phyloP scores from a whole-genome alignment of 2,888 invertebrate genomes.

The Parnassius smintheus region DNA sequence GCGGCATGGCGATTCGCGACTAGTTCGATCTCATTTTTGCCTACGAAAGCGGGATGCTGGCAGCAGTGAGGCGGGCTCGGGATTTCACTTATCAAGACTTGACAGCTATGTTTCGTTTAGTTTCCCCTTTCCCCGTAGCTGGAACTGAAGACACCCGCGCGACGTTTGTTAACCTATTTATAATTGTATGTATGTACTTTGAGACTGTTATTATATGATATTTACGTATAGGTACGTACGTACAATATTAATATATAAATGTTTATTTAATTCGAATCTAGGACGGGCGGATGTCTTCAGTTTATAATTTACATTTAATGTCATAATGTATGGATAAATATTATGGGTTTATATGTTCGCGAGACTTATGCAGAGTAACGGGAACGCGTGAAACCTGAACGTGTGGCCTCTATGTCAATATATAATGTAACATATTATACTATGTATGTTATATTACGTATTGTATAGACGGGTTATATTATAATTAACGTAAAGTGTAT shows the following conservation, averaged over 20 bases:
- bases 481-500: conserved; percentile 75
- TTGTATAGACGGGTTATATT: conserved; percentile 45
- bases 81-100: conserved; percentile 53
- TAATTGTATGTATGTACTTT: conserved; percentile 80
- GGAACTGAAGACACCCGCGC: conserved; percentile 54
- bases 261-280: conserved; percentile 77
- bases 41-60: conserved; percentile 43
- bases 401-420: conserved; percentile 34
- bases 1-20: conserved; percentile 29
- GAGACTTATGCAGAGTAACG: conserved; percentile 38
- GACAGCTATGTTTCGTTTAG: conserved; percentile 61
- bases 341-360: conserved; percentile 30
- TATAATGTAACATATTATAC: conserved; percentile 28
- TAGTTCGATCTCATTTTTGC: conserved; percentile 59
- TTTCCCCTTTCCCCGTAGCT: conserved; percentile 34
- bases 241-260: conserved; percentile 74
- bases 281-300: conserved; percentile 57
- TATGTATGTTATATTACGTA: conserved; percentile 53
- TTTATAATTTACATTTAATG: conserved; percentile 47
- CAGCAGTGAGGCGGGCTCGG: conserved; percentile 39
- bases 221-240: conserved; percentile 78
- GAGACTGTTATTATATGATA: conserved; percentile 74
- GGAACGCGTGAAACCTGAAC: conserved; percentile 42
- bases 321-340: conserved; percentile 36
- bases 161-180: conserved; percentile 75